Base-by-base conservation (phyloP, 2,888 invertebrate genomes). In the Camponotus fellah region DNA sequence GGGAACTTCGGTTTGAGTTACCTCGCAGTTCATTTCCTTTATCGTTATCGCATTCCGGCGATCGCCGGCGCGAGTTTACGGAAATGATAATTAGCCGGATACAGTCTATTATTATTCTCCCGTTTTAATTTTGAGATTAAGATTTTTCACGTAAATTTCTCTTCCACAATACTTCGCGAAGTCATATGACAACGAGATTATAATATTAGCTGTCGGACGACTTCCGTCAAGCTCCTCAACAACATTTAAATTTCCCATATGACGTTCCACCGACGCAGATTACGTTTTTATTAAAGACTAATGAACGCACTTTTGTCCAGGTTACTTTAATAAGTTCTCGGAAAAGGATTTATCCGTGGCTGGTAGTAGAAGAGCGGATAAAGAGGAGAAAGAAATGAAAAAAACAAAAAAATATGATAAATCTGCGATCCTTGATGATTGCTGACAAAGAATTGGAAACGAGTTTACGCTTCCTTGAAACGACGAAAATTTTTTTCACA, bases 241-340 rank as follows among this genome's bases (percentile, higher is more conserved):
- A 71, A 80, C 49, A 46, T 72, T 80, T 80, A 71, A 80, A 80
- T 80, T 72, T 46, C 17, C 4, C 79, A 46, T 80, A 72, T 60
- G 79, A 80, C 46, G 79, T 80, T 60, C 56, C 76, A 76, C 72
- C 26, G 34, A 77, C 40, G 34, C 34, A 72, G 60, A 80, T 80
- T 80, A 80, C 34, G 72, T 46, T 80, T 72, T 80, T 46, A 80
- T 65, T 72, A 80, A 72, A 72, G 72, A 58, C 65, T 83, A 74
- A 84, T 68, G 82, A 85, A 69, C 46, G 79, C 74, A 77, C 80
- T 71, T 72, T 77, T 72, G 80, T 32, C n/a, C 32, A 32, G 34
- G 49, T 71, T 71, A 14, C 65, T 72, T 85, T 86, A 85, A 87
- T 87, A 83, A 85, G 77, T 62, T 82, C 84, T 21, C 71, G 69